Conservation (phyloP, 2,888 invertebrate species). For the Sipunculus nudus region DNA sequence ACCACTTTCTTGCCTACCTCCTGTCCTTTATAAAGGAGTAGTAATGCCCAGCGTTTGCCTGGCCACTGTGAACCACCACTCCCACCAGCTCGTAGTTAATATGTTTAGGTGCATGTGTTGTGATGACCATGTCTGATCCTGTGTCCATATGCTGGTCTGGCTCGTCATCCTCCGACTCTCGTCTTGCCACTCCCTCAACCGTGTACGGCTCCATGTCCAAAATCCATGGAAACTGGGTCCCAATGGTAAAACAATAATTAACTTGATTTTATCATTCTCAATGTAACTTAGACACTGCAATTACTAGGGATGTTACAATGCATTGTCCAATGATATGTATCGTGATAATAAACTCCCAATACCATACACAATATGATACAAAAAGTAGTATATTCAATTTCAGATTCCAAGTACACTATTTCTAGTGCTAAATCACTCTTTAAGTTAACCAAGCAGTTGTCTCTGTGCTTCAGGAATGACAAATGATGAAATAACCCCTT, state of each 20-base stretch:
- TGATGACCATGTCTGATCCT: slow-evolving; percentile 18
- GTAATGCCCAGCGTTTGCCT: slow-evolving; percentile 71
- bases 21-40: slow-evolving; percentile 69
- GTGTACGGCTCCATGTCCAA: slow-evolving; percentile 70
- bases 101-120: slow-evolving; percentile 46
- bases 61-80: slow-evolving; percentile 70
- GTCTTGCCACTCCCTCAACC: slow-evolving; percentile 66
- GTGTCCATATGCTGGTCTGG: background rate
- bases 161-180: slow-evolving; percentile 27
- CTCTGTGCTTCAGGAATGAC: no score
- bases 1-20: slow-evolving; percentile 49
- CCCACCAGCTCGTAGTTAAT: slow-evolving; percentile 69
- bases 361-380: no score
- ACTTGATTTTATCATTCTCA: no score
- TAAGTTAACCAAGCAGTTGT: no score
- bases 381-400: no score
- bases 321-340: no score
- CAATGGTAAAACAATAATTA: slow-evolving; percentile 11
- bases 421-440: no score
- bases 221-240: slow-evolving; percentile 68
- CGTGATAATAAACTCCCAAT: no score
- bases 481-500: no score
- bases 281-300: no score
- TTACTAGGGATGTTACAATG: no score
- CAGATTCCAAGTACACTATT: no score